Percentiles rank a stretch among this genome's conserved stretches.
phyloP scores from a whole-genome alignment of 2,888 invertebrate genomes.

The Cephus pulcher region DNA sequence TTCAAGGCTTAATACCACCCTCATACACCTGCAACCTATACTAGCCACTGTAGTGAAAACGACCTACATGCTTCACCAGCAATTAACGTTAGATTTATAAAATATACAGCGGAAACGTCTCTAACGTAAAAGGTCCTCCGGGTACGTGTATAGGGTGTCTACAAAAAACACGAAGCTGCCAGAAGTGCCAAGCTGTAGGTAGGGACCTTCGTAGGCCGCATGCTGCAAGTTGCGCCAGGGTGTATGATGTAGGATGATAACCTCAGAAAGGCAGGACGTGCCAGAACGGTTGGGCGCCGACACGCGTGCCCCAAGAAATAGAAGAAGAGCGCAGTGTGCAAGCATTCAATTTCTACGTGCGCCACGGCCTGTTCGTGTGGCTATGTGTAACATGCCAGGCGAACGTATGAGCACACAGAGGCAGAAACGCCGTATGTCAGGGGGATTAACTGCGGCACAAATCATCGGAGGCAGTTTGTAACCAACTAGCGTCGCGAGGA shows the following conservation, averaged over 20 bases:
- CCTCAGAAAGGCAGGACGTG: not conserved
- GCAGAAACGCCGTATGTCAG: slow-evolving; percentile 28
- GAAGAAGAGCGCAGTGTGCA: not conserved
- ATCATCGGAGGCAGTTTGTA: slow-evolving; percentile 32
- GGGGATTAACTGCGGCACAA: slow-evolving; percentile 34
- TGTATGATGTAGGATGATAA: not conserved
- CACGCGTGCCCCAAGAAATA: not conserved
- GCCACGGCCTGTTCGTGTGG: not conserved
- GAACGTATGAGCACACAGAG: not conserved
- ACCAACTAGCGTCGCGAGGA: slow-evolving; percentile 22
- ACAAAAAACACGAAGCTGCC: not conserved
- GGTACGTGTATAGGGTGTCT: not conserved
- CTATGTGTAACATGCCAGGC: not conserved
- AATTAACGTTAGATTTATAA: not conserved
- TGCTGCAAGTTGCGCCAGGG: not conserved
- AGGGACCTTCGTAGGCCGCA: not conserved
- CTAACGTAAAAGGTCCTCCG: not conserved
- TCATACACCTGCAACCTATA: not conserved
- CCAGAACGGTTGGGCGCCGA: not conserved
- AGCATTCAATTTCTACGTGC: not conserved
- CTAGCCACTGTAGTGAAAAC: not conserved
- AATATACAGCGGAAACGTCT: not conserved
- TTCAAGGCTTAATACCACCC: not conserved
- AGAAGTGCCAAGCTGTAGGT: not conserved
- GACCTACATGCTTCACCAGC: not conserved